These are phyloP conservation scores for Amblyjoppa proteus DNA, from an alignment of 2,888 invertebrate genomes.

Conservation along the genomic window DNA sequence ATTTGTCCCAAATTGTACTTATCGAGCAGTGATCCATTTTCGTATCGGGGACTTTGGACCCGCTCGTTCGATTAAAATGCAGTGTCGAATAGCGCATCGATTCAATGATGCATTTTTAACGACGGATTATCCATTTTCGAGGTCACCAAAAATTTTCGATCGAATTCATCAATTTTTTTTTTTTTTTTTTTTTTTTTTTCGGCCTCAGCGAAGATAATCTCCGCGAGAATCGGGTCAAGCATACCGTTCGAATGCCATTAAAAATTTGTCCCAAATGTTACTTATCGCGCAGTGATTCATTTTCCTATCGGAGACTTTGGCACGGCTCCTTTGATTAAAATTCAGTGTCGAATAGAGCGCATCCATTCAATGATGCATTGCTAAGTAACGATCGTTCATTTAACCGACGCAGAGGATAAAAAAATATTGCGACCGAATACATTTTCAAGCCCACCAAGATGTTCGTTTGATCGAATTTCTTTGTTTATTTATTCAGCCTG, in stretches of 20 bases:
- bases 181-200: background rate
- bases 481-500: background rate
- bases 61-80: background rate
- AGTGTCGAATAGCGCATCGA: background rate
- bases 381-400: background rate
- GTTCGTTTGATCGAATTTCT: background rate
- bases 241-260: background rate
- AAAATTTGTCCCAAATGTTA: background rate
- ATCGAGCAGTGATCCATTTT: background rate
- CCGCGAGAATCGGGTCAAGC: background rate
- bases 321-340: background rate
- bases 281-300: background rate
- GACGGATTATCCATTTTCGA: background rate
- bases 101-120: background rate
- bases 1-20: background rate
- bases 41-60: background rate
- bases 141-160: background rate
- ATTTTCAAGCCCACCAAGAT: background rate
- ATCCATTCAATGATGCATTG: background rate
- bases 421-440: background rate
- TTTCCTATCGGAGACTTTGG: background rate
- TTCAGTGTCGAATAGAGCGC: background rate
- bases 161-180: slow-evolving; percentile 6
- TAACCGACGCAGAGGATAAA: background rate
- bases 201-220: background rate